These are phyloP conservation scores for Rhogogaster chlorosoma DNA, from an alignment of 2,888 invertebrate genomes.

Conservation along the genomic window DNA sequence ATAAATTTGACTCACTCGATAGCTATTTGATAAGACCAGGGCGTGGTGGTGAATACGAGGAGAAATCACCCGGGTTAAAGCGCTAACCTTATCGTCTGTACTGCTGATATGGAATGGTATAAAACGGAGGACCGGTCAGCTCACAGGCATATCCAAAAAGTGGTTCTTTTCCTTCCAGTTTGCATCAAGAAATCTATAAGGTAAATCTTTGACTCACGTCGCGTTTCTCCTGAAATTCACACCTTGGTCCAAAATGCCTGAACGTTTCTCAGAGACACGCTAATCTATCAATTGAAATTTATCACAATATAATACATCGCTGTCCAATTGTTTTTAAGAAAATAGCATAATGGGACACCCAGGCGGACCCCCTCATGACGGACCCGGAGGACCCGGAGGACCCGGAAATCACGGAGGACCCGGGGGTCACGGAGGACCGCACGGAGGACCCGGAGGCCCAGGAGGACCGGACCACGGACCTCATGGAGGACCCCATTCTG, in stretches of 20 bases:
- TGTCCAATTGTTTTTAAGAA: not conserved
- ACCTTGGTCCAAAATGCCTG: not conserved
- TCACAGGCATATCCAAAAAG: not conserved
- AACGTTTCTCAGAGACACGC: not conserved
- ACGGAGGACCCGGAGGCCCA: no score
- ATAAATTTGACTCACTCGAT: slow-evolving; percentile 27
- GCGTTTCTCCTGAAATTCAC: not conserved
- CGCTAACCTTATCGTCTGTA: slow-evolving; percentile 1
- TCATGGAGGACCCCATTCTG: no score
- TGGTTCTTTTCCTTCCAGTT: not conserved
- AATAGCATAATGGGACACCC: not conserved
- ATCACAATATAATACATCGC: not conserved
- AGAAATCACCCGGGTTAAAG: not conserved
- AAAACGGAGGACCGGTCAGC: not conserved
- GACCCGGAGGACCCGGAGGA: not conserved
- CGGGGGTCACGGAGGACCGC: no score
- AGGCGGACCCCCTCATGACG: not conserved
- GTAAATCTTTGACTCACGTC: not conserved
- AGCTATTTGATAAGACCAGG: not conserved
- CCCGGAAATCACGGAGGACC: no score
- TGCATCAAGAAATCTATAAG: not conserved
- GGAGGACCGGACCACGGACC: no score
- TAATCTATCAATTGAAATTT: not conserved
- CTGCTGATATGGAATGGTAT: not conserved
- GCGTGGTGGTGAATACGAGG: not conserved